Conservation (phyloP, 2,797 vertebrate species). For the Mergus octosetaceus region DNA sequence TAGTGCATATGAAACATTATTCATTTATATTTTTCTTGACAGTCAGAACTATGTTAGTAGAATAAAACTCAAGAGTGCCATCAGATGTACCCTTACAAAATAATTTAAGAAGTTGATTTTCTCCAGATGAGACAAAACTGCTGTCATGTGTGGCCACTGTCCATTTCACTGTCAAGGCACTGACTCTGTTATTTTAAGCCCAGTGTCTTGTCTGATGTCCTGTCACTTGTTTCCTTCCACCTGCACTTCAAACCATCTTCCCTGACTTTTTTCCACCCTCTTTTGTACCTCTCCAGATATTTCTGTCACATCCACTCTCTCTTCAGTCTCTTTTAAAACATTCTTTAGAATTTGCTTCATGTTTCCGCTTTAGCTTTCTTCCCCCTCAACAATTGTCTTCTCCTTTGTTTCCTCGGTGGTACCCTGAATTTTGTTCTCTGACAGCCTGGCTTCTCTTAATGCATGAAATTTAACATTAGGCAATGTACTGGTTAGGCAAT, state of each 20-base stretch:
- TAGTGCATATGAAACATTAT: neutral
- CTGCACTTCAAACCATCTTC: neutral
- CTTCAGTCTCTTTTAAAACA: neutral
- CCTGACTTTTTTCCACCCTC: neutral
- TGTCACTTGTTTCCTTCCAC: neutral
- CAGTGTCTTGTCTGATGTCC: neutral
- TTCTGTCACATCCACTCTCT: neutral
- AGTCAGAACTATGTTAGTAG: neutral
- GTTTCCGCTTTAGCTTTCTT: neutral
- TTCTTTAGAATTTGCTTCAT: neutral
- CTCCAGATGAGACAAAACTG: neutral
- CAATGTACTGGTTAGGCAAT: neutral
- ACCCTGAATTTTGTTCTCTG: neutral
- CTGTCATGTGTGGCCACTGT: neutral
- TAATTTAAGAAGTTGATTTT: neutral
- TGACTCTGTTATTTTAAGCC: neutral
- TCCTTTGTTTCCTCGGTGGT: neutral
- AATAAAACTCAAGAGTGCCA: accelerated
- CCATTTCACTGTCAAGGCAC: neutral
- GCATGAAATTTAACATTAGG: neutral
- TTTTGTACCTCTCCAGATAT: neutral
- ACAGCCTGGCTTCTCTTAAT: neutral
- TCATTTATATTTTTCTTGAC: neutral
- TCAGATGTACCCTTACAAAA: neutral
- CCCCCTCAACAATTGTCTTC: neutral